Evolutionary conservation across 2,888 invertebrate genomes (phyloP), one percentile per base, ranked within the genome.

Genomic region (Aradus depressus): DNA sequence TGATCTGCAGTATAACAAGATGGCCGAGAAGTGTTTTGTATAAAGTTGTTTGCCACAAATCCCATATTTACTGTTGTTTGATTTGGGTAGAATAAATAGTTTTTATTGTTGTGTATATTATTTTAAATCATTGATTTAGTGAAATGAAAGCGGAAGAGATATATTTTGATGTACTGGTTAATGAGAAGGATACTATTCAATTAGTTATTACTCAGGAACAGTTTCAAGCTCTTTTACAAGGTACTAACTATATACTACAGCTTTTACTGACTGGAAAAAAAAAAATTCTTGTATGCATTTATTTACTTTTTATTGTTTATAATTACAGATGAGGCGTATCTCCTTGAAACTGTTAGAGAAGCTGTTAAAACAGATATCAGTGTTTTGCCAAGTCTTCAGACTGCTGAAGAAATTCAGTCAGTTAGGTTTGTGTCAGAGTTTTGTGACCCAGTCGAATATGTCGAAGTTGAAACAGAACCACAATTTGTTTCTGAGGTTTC

Each of bases 91-190:
- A 25, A 26, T 12, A 25, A 14, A 42, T 25, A 12, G 1, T 1
- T 14, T 14, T 6, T 19, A 38, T 18, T 10, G 8, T n/a, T 6
- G 18, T 18, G 18, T 21, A 8, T 4, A n/a, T 21, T 18, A 6
- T 38, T 38, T 38, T 4, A 4, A 10, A 4, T 38, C 4, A 21
- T 38, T 38, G 22, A 6, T n/a, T 18, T 3, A 18, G n/a, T 38
- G 21, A 47, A 47, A 47, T 47, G 47, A 26, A 25, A 6, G 37
- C 37, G 21, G 47, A 47, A 34, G 47, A 47, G 23, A 28, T 47
- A 26, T 14, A 38, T 8, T 25, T 47, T 16, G 47, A 47, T 38
- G 47, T 47, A 10, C 18, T 47, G 3, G 32, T 47, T n/a, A 47
- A 47, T 47, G 47, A 32, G 6, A 21, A 28, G 10, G 47, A 47